phyloP scores from a whole-genome alignment of 2,888 invertebrate genomes.

The Alentia gelatinosa region DNA sequence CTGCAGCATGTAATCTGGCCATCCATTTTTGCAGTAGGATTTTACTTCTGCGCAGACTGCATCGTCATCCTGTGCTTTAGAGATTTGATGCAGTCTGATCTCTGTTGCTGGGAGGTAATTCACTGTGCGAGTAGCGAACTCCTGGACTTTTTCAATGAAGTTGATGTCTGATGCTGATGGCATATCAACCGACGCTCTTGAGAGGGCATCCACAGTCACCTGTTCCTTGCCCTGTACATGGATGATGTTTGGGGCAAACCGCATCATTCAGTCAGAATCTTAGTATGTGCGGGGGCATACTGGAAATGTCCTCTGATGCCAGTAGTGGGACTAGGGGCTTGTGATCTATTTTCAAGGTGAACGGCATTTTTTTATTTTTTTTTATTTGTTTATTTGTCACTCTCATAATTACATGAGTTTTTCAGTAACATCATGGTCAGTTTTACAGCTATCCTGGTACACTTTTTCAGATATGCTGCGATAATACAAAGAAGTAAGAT shows the following conservation, averaged over 20 bases:
- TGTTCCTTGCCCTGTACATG: neutral
- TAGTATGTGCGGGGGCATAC: neutral
- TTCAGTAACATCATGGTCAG: too few relatives aligned
- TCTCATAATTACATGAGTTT: too few relatives aligned
- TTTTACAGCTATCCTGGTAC: too few relatives aligned
- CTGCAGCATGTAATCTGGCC: too few relatives aligned
- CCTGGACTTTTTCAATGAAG: neutral
- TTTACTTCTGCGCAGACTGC: too few relatives aligned
- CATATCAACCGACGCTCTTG: neutral
- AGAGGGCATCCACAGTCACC: neutral
- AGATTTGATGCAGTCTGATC: too few relatives aligned
- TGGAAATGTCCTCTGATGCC: neutral
- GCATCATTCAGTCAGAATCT: neutral
- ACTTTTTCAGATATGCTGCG: too few relatives aligned
- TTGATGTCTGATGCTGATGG: neutral
- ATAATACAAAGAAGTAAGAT: too few relatives aligned
- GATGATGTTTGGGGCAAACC: neutral
- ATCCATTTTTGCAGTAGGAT: too few relatives aligned
- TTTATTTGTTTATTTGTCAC: too few relatives aligned
- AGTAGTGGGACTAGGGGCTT: conserved; percentile 21
- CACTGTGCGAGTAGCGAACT: neutral
- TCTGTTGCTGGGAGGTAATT: neutral
- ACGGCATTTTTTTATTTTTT: too few relatives aligned
- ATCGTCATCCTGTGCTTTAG: too few relatives aligned
- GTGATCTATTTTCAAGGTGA: neutral